A percentile compares a stretch with the other conserved stretches of the same genome.
Evolutionary conservation across 2,888 invertebrate species (phyloP).

Genomic region (Rhorus exstirpatorius): DNA sequence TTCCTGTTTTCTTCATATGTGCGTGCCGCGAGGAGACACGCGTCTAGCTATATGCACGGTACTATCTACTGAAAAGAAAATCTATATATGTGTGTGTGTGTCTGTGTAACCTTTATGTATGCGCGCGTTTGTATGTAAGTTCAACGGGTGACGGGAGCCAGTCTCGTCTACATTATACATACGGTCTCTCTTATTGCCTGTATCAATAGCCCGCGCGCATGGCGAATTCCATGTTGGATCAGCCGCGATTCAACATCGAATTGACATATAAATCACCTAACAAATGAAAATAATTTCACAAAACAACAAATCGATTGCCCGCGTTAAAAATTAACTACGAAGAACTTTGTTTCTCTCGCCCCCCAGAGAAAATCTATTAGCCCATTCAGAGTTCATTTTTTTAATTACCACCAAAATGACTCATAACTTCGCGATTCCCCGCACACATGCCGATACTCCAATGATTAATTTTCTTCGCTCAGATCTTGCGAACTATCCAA

Average conservation of each 20-base stretch:
- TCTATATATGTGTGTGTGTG: neutral
- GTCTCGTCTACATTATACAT: slow-evolving; percentile 49
- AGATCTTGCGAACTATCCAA: too few species aligned
- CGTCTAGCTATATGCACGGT: neutral
- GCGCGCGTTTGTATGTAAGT: slow-evolving; percentile 41
- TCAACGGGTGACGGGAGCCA: slow-evolving; percentile 56
- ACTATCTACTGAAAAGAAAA: slow-evolving; percentile 17
- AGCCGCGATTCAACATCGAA: too few species aligned
- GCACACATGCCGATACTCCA: too few species aligned
- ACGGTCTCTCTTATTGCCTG: slow-evolving; percentile 43
- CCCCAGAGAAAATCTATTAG: too few species aligned
- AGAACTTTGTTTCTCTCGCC: too few species aligned
- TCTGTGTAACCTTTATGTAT: neutral
- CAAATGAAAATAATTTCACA: too few species aligned
- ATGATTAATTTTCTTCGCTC: too few species aligned
- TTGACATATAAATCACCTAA: too few species aligned
- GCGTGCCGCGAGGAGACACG: slow-evolving; percentile 6
- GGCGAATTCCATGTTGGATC: slow-evolving; percentile 6
- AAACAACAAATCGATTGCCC: neutral
- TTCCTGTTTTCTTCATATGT: slow-evolving; percentile 1
- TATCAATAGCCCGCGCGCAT: slow-evolving; percentile 26
- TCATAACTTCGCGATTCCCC: too few species aligned
- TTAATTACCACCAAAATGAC: neutral
- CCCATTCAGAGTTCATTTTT: too few species aligned
- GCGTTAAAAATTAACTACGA: neutral